Evolutionary conservation across 1,140 invertebrate species (phyloP), one percentile per base, ranked within the genome.

Genomic region (Atopsyche davidsoni): DNA sequence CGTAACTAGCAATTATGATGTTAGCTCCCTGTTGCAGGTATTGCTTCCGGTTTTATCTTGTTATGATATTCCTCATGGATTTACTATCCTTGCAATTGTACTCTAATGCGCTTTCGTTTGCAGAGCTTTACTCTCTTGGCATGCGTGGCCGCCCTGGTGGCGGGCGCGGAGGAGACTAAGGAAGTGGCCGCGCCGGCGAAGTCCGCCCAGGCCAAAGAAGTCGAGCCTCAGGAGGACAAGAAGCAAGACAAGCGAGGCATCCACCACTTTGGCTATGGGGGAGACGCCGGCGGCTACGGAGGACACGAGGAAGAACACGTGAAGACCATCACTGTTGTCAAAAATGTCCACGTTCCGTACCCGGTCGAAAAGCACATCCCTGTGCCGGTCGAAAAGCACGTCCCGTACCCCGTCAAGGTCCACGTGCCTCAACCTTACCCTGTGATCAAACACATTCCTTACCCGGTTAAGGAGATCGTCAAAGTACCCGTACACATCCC

Each of bases 301-400:
- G 61, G 63, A 23, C 64, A 72, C 21, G 60, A 77, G 42, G 74
- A 76, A 63, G 70, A 81, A 43, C 73, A 79, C 57, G 63, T 76
- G 41, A 88, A 88, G 67, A 83, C 83, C n/a, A 70, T 87, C 54
- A 87, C 85, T 13, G 72, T 87, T 9, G 76, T 83, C 28, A 87
- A 88, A 66, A 85, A 86, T 60, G 78, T 83, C 58, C 69, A 76
- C 47, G 66, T 79, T 4, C 80, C 79, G 1, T 76, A 78, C 61
- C 80, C 80, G 11, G 77, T 81, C 10, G 76, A 77, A 50, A 80
- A 79, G 62, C 70, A 73, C 53, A 73, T 80, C 46, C 77, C 62
- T 9, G 61, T 72, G 7, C 78, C 79, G 3, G 78, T 81, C 6
- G 72, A 75, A 55, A 79, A 79, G 49, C 70, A 70, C 22, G 64